phyloP scores from a whole-genome alignment of 2,888 invertebrate species.

The Heteromyza rotundicornis region DNA sequence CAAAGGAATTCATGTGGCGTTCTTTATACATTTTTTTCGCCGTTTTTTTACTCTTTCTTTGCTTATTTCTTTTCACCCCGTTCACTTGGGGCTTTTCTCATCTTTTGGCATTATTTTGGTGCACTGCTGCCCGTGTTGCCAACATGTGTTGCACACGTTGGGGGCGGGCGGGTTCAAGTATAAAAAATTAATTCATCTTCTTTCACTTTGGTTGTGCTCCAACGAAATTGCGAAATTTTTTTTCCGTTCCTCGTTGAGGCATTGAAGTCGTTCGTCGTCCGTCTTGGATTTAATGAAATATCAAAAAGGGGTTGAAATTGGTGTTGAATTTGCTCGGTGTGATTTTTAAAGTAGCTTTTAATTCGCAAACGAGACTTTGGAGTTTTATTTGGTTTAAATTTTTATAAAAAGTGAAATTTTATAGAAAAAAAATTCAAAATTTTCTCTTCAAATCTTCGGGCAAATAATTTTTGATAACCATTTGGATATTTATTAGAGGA shows the following conservation, averaged over 20 bases:
- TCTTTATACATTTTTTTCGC: neutral
- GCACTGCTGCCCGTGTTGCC: neutral
- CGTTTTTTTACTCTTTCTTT: neutral
- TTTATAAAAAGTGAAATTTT: no score
- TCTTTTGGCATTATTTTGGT: neutral
- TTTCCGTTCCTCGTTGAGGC: slow-evolving; percentile 48
- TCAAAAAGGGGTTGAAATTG: no score
- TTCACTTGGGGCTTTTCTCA: neutral
- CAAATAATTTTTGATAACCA: no score
- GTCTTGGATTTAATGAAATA: neutral
- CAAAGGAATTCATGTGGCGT: neutral
- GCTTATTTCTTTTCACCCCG: neutral
- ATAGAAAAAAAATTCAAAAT: no score
- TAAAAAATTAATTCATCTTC: slow-evolving; percentile 45
- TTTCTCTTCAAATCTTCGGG: no score
- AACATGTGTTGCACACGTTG: slow-evolving; percentile 2
- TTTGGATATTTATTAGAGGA: no score
- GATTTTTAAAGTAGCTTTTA: no score
- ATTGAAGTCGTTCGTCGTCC: slow-evolving; percentile 24
- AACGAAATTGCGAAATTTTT: slow-evolving; percentile 51
- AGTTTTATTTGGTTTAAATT: no score
- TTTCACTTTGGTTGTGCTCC: slow-evolving; percentile 41
- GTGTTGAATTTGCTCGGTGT: no score
- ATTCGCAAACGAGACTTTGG: no score
- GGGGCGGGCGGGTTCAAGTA: slow-evolving; percentile 27